A percentile compares a stretch with the other conserved stretches of the same genome.
Evolutionary conservation across 2,797 vertebrate species (phyloP).

Genomic region (Astyanax mexicanus): DNA sequence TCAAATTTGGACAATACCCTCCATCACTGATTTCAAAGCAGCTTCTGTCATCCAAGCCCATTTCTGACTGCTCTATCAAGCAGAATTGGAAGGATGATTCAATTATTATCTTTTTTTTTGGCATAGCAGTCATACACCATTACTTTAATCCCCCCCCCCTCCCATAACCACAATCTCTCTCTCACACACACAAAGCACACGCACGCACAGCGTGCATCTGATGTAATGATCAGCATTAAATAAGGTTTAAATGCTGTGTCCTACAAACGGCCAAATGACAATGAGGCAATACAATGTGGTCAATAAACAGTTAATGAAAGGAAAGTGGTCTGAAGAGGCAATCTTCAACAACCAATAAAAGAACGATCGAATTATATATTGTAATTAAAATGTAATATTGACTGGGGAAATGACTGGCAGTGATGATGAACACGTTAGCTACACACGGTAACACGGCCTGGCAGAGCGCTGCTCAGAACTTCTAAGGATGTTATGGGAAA

Average conservation of each 20-base stretch:
- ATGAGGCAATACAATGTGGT: slow-evolving; percentile 34
- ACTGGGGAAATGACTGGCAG: neutral
- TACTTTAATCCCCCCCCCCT: slow-evolving; percentile 45
- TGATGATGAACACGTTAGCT: neutral
- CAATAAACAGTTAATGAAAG: slow-evolving; percentile 49
- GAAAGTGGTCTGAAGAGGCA: slow-evolving; percentile 40
- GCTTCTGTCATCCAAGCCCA: slow-evolving; percentile 82
- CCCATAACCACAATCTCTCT: neutral
- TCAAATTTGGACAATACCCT: slow-evolving; percentile 92
- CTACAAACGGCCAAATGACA: slow-evolving; percentile 31
- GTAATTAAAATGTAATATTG: slow-evolving; percentile 41
- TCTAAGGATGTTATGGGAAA: neutral
- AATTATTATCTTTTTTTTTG: slow-evolving; percentile 83
- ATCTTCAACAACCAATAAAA: slow-evolving; percentile 45
- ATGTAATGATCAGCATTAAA: slow-evolving; percentile 35
- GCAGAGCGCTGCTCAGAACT: neutral
- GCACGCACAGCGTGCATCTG: slow-evolving; percentile 9
- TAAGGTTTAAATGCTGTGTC: slow-evolving; percentile 30
- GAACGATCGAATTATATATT: slow-evolving; percentile 30
- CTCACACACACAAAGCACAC: neutral
- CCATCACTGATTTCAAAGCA: slow-evolving; percentile 90
- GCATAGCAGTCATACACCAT: slow-evolving; percentile 79
- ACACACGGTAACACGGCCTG: neutral
- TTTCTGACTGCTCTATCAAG: slow-evolving; percentile 83
- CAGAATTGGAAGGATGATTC: slow-evolving; percentile 86